Evolutionary conservation across 2,797 vertebrate species (phyloP), one percentile per base, ranked within the genome.

Genomic region (Salmo trutta): DNA sequence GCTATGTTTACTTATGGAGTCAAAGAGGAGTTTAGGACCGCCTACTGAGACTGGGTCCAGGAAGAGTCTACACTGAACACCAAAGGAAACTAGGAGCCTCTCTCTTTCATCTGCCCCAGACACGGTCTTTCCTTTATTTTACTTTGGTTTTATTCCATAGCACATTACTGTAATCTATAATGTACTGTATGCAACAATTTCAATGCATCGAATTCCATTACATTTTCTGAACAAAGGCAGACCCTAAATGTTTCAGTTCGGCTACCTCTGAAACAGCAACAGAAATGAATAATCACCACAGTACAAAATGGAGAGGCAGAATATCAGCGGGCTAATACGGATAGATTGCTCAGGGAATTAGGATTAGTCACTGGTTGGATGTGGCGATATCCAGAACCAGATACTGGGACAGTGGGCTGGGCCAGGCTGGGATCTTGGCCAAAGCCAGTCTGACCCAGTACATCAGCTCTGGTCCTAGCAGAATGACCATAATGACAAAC

Each of bases 401-500:
- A 82, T 75, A 78, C 41, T 59, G 52, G 65, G n/a, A 24, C 24
- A 77, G 53, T 77, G 62, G 15, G 47, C 53, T 54, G 80, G 81
- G 52, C 47, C 64, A 81, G 81, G 75, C 80, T 81, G 74, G 79
- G 76, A 79, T 79, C 73, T 65, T 64, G 77, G 73, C 75, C 83
- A 77, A 83, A 68, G 79, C 67, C 76, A 81, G 62, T 16, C 7
- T 79, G 86, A 82, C 86, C 77, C 71, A 81, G 74, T 83, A 77
- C 75, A 51, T 77, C 73, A 47, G 83, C 74, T 76, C 76, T 79
- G 73, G 73, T 79, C 59, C 53, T 79, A 77, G 51, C 31, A 81
- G 53, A 78, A 51, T 47, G 73, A 54, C 33, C 62, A 0, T 85
- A 84, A 90, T 77, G 33, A 77, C 74, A 66, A 88, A 77, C 88